Conservation (phyloP, 2,797 vertebrate species). For the Esox masquinongy region DNA sequence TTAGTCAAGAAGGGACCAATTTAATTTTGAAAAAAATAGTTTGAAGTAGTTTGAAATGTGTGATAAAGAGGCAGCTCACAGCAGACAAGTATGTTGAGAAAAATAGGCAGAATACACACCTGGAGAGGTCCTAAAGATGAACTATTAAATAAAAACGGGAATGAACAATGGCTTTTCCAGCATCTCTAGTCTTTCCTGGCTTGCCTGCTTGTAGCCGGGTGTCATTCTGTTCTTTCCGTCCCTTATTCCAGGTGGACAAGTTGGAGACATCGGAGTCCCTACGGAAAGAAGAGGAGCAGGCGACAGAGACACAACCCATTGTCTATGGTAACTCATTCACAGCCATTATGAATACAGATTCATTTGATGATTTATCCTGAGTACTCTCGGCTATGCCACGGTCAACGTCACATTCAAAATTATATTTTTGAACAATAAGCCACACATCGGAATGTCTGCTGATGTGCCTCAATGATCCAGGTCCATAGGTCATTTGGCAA, state of each 20-base stretch:
- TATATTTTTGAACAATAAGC: too few relatives aligned
- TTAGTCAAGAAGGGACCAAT: constrained; percentile 23
- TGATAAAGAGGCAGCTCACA: not conserved
- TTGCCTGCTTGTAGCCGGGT: constrained; percentile 3
- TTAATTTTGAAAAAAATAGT: too few relatives aligned
- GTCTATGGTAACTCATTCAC: constrained; percentile 89
- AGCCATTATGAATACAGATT: not conserved
- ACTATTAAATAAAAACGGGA: not conserved
- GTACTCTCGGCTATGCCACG: not conserved
- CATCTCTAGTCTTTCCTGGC: not conserved
- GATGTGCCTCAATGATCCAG: too few relatives aligned
- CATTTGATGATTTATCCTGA: too few relatives aligned
- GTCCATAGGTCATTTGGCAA: too few relatives aligned
- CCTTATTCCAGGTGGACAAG: constrained; percentile 88
- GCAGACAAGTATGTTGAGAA: not conserved
- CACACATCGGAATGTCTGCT: too few relatives aligned
- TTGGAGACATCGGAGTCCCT: constrained; percentile 96
- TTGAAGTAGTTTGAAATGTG: not conserved
- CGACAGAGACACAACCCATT: constrained; percentile 97
- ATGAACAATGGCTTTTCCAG: constrained; percentile 18
- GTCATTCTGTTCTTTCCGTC: constrained; percentile 10
- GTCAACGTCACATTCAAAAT: not conserved
- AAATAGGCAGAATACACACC: not conserved
- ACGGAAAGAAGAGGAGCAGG: constrained; percentile 99
- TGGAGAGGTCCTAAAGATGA: constrained; percentile 29